phyloP scores from a whole-genome alignment of 35 echinoderm and acorn worm species.

The Patiria miniata region DNA sequence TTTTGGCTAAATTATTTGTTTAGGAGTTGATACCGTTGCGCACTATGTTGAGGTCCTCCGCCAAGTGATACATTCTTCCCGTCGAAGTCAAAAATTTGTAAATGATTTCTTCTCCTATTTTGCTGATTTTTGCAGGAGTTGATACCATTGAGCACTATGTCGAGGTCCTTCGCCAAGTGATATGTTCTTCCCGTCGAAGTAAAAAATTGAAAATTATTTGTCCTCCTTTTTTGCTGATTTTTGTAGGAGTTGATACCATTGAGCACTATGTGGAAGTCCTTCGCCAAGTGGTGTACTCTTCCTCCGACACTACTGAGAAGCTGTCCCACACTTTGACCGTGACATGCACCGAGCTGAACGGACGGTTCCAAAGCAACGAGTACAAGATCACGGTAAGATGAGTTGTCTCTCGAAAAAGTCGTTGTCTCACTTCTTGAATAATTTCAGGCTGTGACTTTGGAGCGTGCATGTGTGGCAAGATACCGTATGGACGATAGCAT shows the following conservation, averaged over 20 bases:
- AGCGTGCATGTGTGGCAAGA: too few relatives aligned
- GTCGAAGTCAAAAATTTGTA: not conserved
- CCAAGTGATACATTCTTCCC: too few relatives aligned
- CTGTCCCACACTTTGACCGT: constrained; percentile 52
- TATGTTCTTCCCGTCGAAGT: too few relatives aligned
- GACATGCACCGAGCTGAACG: constrained; percentile 84
- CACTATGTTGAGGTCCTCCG: too few relatives aligned
- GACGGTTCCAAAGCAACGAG: constrained; percentile 86
- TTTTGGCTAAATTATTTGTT: too few relatives aligned
- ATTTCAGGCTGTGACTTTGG: too few relatives aligned
- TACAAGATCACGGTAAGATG: constrained; percentile 78
- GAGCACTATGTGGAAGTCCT: constrained; percentile 65
- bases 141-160: too few relatives aligned
- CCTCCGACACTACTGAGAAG: not conserved
- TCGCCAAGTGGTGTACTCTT: constrained; percentile 58
- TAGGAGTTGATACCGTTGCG: constrained; percentile 78
- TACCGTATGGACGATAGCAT: too few relatives aligned
- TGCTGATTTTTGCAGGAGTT: constrained; percentile 50
- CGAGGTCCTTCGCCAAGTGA: too few relatives aligned
- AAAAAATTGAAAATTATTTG: not conserved
- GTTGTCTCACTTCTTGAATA: too few relatives aligned
- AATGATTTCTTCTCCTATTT: constrained; percentile 15
- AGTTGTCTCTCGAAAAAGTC: too few relatives aligned
- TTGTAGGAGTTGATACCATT: constrained; percentile 73
- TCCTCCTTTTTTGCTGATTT: not conserved